Evolutionary conservation across 1,140 invertebrate genomes (phyloP).

Genomic region (Drosophila dunni): DNA sequence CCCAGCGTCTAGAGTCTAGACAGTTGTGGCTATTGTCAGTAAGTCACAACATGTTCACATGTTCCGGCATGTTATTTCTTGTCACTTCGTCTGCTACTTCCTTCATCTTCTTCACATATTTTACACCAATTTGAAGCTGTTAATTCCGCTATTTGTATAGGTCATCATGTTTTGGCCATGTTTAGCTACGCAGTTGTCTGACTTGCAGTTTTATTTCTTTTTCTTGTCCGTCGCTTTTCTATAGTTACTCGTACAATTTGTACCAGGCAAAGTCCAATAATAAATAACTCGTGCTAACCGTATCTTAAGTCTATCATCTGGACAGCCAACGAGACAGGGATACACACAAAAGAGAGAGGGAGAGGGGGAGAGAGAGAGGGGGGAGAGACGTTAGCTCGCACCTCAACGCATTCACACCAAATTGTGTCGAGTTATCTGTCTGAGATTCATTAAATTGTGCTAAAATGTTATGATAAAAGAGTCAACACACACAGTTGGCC

Average conservation of each 20-base stretch:
- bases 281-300: slow-evolving; percentile 33
- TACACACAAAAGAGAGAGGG: not conserved
- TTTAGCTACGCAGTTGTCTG: slow-evolving; percentile 23
- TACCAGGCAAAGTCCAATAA: slow-evolving; percentile 41
- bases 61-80: slow-evolving; percentile 9
- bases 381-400: not conserved
- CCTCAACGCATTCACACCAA: slow-evolving; percentile 13
- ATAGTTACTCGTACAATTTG: slow-evolving; percentile 29
- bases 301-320: not conserved
- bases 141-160: slow-evolving; percentile 49
- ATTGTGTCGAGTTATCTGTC: slow-evolving; percentile 24
- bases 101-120: not conserved
- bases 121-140: slow-evolving; percentile 37
- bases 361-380: not conserved
- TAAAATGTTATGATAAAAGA: slow-evolving; percentile 53
- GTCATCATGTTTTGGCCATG: slow-evolving; percentile 44
- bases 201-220: slow-evolving; percentile 21
- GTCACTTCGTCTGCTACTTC: not conserved
- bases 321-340: not conserved
- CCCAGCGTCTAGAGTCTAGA: slow-evolving; percentile 13
- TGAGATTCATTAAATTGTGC: slow-evolving; percentile 47
- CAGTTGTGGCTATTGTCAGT: slow-evolving; percentile 11
- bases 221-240: not conserved
- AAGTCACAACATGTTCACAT: not conserved
- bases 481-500: slow-evolving; percentile 1